Conservation (phyloP, 1,140 invertebrate species). For the Agraylea sexmaculata region DNA sequence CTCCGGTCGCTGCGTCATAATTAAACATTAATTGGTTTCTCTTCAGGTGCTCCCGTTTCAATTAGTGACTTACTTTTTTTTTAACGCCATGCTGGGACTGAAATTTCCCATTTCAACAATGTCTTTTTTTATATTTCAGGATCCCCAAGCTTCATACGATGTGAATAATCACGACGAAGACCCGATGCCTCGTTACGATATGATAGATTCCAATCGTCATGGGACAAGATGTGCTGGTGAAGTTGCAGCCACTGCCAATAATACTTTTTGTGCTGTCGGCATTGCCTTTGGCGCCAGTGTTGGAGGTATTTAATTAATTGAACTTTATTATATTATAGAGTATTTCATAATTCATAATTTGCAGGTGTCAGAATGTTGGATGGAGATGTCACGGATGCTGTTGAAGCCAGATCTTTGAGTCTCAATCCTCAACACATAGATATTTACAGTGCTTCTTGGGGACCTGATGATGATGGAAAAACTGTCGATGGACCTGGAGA, state of each 20-base stretch:
- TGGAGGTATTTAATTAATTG: constrained; percentile 53
- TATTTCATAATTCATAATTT: constrained; percentile 17
- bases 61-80: no score
- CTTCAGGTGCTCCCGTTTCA: no score
- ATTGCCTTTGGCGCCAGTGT: constrained; percentile 89
- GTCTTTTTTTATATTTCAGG: constrained; percentile 46
- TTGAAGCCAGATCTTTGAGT: constrained; percentile 89
- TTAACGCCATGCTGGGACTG: no score
- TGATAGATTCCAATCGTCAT: constrained; percentile 87
- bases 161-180: constrained; percentile 91
- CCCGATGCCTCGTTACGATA: constrained; percentile 88
- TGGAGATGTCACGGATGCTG: constrained; percentile 95
- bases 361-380: constrained; percentile 94
- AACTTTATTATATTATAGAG: neutral
- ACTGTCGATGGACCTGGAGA: constrained; percentile 96
- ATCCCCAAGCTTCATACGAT: constrained; percentile 88
- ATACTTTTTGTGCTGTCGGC: constrained; percentile 92
- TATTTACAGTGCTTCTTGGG: constrained; percentile 98
- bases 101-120: no score
- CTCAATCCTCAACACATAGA: constrained; percentile 94
- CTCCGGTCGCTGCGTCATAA: no score
- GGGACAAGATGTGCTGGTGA: constrained; percentile 97
- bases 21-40: no score
- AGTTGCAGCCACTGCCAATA: constrained; percentile 94
- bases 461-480: constrained; percentile 92